A percentile compares a stretch with the other conserved stretches of the same genome.
These are phyloP conservation scores for Polydesmus complanatus DNA, from an alignment of 2,888 invertebrate genomes.

Conservation along the genomic window DNA sequence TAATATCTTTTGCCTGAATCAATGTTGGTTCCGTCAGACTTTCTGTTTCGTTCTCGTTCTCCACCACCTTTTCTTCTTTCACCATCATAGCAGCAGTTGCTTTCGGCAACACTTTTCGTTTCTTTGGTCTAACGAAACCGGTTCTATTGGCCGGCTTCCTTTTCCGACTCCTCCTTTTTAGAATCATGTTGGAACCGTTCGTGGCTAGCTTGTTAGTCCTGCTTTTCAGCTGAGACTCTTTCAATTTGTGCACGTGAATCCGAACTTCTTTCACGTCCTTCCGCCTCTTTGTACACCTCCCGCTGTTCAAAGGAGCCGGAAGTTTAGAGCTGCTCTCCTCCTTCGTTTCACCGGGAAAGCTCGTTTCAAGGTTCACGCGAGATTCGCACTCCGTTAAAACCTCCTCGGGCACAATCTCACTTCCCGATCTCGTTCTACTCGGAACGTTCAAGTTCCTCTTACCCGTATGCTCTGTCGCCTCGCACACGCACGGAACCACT, in stretches of 20 bases:
- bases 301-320: not conserved
- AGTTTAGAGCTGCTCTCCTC: not conserved
- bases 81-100: not conserved
- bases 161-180: slow-evolving; percentile 15
- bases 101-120: slow-evolving; percentile 1
- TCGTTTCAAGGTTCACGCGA: not conserved
- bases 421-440: not conserved
- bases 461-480: not conserved
- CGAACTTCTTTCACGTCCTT: slow-evolving; percentile 26
- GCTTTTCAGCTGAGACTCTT: slow-evolving; percentile 17
- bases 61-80: not conserved
- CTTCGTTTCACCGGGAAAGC: not conserved
- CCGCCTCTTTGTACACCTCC: slow-evolving; percentile 20
- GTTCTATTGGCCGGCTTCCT: slow-evolving; percentile 21
- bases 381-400: not conserved
- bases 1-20: not conserved
- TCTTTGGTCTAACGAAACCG: slow-evolving; percentile 21
- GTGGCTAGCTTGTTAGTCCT: not conserved
- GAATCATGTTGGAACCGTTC: not conserved
- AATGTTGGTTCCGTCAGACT: not conserved
- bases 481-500: not conserved
- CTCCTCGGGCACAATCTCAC: not conserved
- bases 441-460: not conserved
- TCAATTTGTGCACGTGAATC: slow-evolving; percentile 27
- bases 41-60: not conserved